Evolutionary conservation across 2,113 vertebrate genomes (phyloP).

Genomic region (Tenebrosternarchus preto): DNA sequence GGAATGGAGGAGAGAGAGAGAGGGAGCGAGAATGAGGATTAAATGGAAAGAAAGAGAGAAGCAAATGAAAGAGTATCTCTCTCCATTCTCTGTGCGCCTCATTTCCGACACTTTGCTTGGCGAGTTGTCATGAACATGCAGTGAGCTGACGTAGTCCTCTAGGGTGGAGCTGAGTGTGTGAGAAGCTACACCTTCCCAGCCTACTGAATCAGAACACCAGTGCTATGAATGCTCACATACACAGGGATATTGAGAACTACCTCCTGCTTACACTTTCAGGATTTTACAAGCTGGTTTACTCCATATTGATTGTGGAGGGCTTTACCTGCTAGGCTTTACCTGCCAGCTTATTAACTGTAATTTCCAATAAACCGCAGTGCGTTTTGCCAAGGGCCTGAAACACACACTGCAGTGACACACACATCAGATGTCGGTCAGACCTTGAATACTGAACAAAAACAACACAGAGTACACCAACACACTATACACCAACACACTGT

Average conservation of each 20-base stretch:
- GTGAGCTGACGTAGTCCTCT: not conserved
- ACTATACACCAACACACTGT: too few species aligned
- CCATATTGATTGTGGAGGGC: constrained; percentile 42
- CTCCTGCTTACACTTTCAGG: constrained; percentile 39
- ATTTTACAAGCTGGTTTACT: constrained; percentile 21
- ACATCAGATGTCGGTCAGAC: too few species aligned
- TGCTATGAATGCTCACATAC: not conserved
- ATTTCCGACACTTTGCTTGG: constrained; percentile 25
- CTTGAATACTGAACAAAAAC: too few species aligned
- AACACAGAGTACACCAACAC: too few species aligned
- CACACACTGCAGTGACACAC: not conserved
- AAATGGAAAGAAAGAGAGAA: constrained; percentile 32
- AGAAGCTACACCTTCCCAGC: too few species aligned
- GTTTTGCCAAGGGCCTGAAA: constrained; percentile 17
- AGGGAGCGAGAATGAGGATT: constrained; percentile 3
- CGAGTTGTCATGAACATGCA: constrained; percentile 30
- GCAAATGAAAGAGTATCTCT: constrained; percentile 34
- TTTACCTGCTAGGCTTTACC: constrained; percentile 29
- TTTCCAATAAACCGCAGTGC: constrained; percentile 27
- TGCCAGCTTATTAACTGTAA: constrained; percentile 47
- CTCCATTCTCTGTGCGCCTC: constrained; percentile 27
- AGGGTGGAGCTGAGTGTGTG: constrained; percentile 7
- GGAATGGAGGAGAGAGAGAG: not conserved
- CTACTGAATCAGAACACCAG: not conserved
- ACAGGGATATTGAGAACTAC: constrained; percentile 24